These are phyloP conservation scores for Dendrophyllia cribrosa DNA, from an alignment of 64 coral and sea anemone genomes.

Conservation along the genomic window DNA sequence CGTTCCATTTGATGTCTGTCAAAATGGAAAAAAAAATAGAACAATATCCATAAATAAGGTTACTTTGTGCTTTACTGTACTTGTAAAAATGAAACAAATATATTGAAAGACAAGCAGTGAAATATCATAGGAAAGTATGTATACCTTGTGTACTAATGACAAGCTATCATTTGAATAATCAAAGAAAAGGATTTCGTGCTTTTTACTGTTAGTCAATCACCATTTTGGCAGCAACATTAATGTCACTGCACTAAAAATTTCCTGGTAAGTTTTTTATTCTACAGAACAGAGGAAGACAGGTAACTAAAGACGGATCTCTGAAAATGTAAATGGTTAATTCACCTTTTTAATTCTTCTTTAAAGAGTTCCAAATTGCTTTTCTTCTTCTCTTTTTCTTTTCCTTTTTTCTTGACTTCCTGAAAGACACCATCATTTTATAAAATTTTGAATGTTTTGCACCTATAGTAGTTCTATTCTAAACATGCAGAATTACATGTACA, in stretches of 20 bases:
- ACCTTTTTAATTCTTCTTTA: slow-evolving; percentile 99
- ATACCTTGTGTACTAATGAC: too few relatives aligned
- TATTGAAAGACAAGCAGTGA: background rate
- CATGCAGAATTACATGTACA: background rate
- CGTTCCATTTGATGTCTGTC: slow-evolving; percentile 88
- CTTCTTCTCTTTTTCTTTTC: slow-evolving; percentile 99
- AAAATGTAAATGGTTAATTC: background rate
- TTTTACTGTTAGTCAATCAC: too few relatives aligned
- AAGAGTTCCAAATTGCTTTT: slow-evolving; percentile 99
- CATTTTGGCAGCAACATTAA: too few relatives aligned
- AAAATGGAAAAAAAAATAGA: background rate
- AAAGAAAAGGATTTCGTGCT: too few relatives aligned
- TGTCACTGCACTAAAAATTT: too few relatives aligned
- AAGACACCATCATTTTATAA: slow-evolving; percentile 1
- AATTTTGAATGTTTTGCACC: background rate
- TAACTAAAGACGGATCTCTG: background rate
- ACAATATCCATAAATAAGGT: background rate
- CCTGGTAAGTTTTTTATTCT: too few relatives aligned
- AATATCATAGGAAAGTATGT: too few relatives aligned
- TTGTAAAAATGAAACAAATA: background rate
- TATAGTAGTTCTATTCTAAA: background rate
- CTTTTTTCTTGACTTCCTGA: slow-evolving; percentile 93
- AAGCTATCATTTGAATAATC: too few relatives aligned
- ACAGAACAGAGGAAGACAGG: background rate
- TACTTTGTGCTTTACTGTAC: too few relatives aligned